phyloP scores from a whole-genome alignment of 2,888 invertebrate species.

The Spisula solida region DNA sequence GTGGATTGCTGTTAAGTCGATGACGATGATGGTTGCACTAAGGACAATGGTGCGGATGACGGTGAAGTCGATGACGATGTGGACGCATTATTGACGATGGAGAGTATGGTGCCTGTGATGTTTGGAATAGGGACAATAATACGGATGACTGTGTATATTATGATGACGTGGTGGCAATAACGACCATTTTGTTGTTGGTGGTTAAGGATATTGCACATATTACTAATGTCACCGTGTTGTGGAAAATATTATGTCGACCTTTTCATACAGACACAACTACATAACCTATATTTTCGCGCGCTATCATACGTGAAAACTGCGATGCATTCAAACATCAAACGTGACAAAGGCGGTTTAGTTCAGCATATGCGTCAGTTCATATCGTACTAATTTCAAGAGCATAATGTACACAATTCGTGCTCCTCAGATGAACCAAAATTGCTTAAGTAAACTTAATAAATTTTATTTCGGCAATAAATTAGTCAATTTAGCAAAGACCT shows the following conservation, averaged over 20 bases:
- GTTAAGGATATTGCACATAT: too few relatives aligned
- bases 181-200: too few relatives aligned
- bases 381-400: conserved; percentile 38
- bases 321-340: conserved; percentile 2
- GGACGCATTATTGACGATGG: not conserved
- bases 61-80: too few relatives aligned
- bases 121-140: not conserved
- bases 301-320: not conserved
- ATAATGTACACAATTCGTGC: conserved; percentile 37
- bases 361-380: conserved; percentile 41
- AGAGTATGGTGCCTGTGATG: not conserved
- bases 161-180: not conserved
- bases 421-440: conserved; percentile 57
- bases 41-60: not conserved
- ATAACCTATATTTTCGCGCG: not conserved
- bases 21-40: not conserved
- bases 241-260: too few relatives aligned
- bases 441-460: conserved; percentile 67
- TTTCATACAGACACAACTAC: not conserved
- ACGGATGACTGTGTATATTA: not conserved
- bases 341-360: not conserved
- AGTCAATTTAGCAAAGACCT: conserved; percentile 59
- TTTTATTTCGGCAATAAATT: conserved; percentile 75
- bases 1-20: not conserved
- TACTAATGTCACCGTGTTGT: too few relatives aligned